Evolutionary conservation across 92 coral and sea anemone species (phyloP).

Genomic region (Scolanthus callimorphus): DNA sequence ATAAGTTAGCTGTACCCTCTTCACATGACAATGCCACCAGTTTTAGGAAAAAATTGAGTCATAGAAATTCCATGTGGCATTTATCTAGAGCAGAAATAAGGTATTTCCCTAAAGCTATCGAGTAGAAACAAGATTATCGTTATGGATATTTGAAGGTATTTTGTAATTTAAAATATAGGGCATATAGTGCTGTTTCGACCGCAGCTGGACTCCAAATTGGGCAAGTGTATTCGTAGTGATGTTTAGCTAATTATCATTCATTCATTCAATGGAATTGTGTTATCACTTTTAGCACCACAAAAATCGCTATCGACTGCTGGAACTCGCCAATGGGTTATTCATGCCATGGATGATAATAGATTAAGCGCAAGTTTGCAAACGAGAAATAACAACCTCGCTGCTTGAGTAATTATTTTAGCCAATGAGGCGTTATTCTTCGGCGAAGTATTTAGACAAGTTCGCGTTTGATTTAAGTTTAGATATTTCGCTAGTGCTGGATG

Average conservation of each 20-base stretch:
- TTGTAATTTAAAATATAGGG: background rate
- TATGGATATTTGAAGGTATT: background rate
- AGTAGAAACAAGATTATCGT: too few species aligned
- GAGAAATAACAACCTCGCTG: too few species aligned
- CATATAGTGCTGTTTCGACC: background rate
- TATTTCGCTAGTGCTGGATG: too few species aligned
- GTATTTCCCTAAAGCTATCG: too few species aligned
- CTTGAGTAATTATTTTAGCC: background rate
- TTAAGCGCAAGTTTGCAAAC: too few species aligned
- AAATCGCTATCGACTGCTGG: slow-evolving; percentile 7
- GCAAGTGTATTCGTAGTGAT: background rate
- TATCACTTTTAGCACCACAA: slow-evolving; percentile 15
- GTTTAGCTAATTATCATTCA: slow-evolving; percentile 20
- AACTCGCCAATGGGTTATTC: slow-evolving; percentile 28
- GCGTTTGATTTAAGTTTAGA: too few species aligned
- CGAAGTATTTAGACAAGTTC: too few species aligned
- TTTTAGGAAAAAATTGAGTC: background rate
- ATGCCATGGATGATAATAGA: slow-evolving; percentile 21
- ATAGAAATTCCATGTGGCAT: too few species aligned
- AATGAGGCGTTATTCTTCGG: background rate
- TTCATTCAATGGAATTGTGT: slow-evolving; percentile 13
- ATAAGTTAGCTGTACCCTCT: background rate
- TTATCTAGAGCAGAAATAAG: too few species aligned
- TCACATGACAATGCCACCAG: background rate
- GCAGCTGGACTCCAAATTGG: background rate